Conservation (phyloP, 2,888 invertebrate species). For the Notodonta dromedarius region DNA sequence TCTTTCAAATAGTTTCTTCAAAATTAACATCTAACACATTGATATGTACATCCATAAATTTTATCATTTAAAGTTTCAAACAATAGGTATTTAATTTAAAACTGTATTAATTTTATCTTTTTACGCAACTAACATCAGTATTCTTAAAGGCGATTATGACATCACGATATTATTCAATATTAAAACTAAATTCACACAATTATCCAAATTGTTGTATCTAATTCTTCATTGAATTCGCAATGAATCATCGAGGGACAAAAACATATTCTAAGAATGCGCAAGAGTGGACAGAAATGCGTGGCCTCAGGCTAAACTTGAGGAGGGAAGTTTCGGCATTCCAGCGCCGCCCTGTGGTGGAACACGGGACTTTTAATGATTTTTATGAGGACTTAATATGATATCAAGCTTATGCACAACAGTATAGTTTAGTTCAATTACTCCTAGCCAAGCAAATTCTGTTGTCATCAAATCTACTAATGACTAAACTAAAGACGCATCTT, state of each 20-base stretch:
- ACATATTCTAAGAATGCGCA: background rate
- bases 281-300: constrained; percentile 15
- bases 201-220: background rate
- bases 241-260: background rate
- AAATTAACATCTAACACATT: no score
- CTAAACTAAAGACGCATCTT: no score
- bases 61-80: no score
- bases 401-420: no score
- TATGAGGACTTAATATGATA: no score
- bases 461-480: no score
- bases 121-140: background rate
- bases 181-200: background rate
- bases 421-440: no score
- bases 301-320: constrained; percentile 63
- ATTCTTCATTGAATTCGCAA: constrained; percentile 1
- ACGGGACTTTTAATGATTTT: background rate
- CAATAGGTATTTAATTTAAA: no score
- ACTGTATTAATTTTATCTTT: no score
- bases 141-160: constrained; percentile 1
- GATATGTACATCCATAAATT: no score
- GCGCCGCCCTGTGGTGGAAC: constrained; percentile 64
- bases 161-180: background rate
- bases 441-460: no score
- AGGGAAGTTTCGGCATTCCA: constrained; percentile 78
- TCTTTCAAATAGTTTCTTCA: no score